phyloP scores from a whole-genome alignment of 1,140 invertebrate species.

The Vollenhovia emeryi region DNA sequence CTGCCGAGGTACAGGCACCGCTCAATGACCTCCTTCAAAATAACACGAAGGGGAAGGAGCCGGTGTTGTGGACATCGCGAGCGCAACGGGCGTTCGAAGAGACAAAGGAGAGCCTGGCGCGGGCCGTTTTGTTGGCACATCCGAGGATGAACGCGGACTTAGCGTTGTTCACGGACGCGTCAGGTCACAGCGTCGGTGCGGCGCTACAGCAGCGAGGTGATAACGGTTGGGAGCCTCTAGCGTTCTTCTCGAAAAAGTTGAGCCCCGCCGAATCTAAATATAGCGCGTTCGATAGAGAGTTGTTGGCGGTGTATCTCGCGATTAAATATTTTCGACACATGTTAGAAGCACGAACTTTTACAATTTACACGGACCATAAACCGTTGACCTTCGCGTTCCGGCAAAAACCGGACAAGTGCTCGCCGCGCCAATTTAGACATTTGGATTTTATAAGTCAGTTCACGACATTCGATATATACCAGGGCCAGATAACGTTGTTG shows the following conservation, averaged over 20 bases:
- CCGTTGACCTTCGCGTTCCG: not conserved
- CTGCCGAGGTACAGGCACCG: too few relatives aligned
- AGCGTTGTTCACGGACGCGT: not conserved
- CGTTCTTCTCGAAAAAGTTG: not conserved
- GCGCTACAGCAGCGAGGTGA: not conserved
- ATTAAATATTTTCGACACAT: not conserved
- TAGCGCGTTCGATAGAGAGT: not conserved
- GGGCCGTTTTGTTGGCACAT: too few relatives aligned
- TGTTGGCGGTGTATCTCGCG: not conserved
- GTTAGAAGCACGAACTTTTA: not conserved
- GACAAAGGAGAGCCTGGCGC: too few relatives aligned
- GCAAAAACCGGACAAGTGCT: not conserved
- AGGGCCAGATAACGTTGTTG: not conserved
- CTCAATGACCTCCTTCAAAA: too few relatives aligned
- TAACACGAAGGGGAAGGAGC: too few relatives aligned
- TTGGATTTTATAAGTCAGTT: not conserved
- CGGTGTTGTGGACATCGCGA: too few relatives aligned
- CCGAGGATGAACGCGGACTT: not conserved
- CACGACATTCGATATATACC: not conserved
- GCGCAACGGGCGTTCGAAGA: too few relatives aligned
- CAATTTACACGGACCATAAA: not conserved
- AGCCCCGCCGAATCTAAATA: not conserved
- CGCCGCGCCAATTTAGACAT: not conserved
- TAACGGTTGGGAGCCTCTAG: not conserved
- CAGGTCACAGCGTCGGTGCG: not conserved